Conservation (phyloP, 2,888 invertebrate genomes). For the Pammene aurita region DNA sequence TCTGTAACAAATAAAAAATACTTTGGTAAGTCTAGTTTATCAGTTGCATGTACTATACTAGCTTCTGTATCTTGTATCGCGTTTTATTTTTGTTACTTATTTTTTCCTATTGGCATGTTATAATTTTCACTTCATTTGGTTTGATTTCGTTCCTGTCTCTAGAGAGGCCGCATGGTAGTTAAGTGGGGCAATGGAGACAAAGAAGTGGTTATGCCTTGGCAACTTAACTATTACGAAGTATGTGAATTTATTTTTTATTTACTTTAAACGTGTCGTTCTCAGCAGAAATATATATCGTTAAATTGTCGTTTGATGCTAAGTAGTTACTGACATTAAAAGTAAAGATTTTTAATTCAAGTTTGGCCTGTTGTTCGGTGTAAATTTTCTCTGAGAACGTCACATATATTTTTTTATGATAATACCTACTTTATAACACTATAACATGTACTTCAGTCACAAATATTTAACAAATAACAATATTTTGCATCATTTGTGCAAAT, state of each 20-base stretch:
- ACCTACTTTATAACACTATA: too few species aligned
- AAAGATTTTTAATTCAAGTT: background rate
- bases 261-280: conserved; percentile 43
- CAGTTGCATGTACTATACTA: background rate
- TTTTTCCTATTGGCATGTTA: conserved; percentile 62
- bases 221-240: conserved; percentile 76
- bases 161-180: conserved; percentile 83
- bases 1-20: background rate
- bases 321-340: too few species aligned
- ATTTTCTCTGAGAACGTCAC: background rate
- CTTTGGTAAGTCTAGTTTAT: conserved; percentile 11
- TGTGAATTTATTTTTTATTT: conserved; percentile 61
- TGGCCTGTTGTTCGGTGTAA: background rate
- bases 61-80: conserved; percentile 29
- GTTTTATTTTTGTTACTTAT: conserved; percentile 1
- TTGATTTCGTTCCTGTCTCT: conserved; percentile 69
- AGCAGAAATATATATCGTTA: background rate
- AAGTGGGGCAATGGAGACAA: conserved; percentile 80
- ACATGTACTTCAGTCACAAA: conserved; percentile 20
- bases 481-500: background rate
- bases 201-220: conserved; percentile 80
- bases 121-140: conserved; percentile 70
- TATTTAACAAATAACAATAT: conserved; percentile 43
- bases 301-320: too few species aligned
- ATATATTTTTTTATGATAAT: background rate